Evolutionary conservation across 2,888 invertebrate genomes (phyloP), one percentile per base, ranked within the genome.

Genomic region (Desoria tigrina): DNA sequence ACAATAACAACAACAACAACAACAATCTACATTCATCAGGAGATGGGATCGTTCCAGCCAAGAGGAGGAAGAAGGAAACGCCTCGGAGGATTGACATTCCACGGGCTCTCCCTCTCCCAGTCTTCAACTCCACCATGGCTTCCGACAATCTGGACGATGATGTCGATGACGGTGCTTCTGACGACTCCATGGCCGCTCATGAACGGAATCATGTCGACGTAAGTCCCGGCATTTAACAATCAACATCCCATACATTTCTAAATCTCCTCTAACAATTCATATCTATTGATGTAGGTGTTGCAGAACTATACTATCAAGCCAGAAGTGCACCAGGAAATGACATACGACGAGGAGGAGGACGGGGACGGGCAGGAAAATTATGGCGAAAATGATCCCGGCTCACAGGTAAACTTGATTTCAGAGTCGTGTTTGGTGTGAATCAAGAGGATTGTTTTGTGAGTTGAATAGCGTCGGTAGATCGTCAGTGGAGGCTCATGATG

Each of bases 51-150:
- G 68, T 64, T 55, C 64, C 64, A 27, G 57, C 73, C 0, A 76
- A 76, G 53, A 54, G 76, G 42, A 63, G 76, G 57, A 76, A 75
- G 75, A 76, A 76, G 72, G 76, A 76, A 60, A 76, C 75, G 9
- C 76, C 76, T 16, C 61, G 76, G 9, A 45, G 75, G n/a, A 74
- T 76, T 42, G 76, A 74, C 63, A 66, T 73, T 61, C 72, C 72
- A 9, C 51, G 72, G 42, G 68, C 65, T 63, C 64, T 68, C 54
- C 68, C 67, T n/a, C 59, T 70, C 14, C 67, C 65, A 32, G 61
- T 61, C 32, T 73, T 68, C 59, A 71, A 68, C 57, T 69, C 75
- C 7, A 68, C 70, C 9, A 68, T 71, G 63, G 63, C 66, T 39
- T 64, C 68, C 27, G 45, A 45, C 4, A 6, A 6, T 16, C 4